Base-by-base conservation (phyloP, 2,113 vertebrate species). In the Craseonycteris thonglongyai region DNA sequence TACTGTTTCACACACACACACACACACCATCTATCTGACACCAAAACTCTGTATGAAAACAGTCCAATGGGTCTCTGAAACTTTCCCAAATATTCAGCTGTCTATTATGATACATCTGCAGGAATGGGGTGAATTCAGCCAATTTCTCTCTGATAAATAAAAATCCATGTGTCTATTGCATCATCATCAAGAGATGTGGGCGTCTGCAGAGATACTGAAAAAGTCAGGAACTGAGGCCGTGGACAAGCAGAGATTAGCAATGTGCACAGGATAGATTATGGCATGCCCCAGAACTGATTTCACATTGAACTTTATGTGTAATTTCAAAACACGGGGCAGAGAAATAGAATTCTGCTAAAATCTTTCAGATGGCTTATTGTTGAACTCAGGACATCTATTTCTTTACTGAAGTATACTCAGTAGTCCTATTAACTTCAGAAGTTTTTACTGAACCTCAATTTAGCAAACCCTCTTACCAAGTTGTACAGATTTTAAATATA, bases 111-210 rank as follows among this genome's bases (percentile, higher is more conserved):
- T 71, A 72, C 86, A 83, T 47, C 28, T 91, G 24, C 47, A 82
- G 26, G 54, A 89, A 93, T 69, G 3, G 5, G 4, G n/a, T 42
- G 1, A 30, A 94, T 78, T 89, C 56, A 79, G 26, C 68, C 93
- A 78, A 88, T 12, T 66, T 86, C 59, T 91, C 30, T 97, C 66
- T 93, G 38, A 82, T 95, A 81, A 96, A 66, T 88, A 69, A 91
- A 86, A 92, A 72, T n/a, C 14, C 4, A 1, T 9, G 1, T 45
- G 24, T 65, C 42, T 8, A 63, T 82, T 47, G 14, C 65, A 28
- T 83, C 68, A 85, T 88, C 47, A 81, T 35, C 42, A 38, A 74
- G 42, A 89, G 86, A 86, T 47, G 30, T 49, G 16, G 58, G 42
- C 15, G 49, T 45, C 30, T 78, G 13, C 49, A 63, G 61, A 84